Conservation (phyloP, 92 coral and sea anemone species). For the Epizoanthus ramosus region DNA sequence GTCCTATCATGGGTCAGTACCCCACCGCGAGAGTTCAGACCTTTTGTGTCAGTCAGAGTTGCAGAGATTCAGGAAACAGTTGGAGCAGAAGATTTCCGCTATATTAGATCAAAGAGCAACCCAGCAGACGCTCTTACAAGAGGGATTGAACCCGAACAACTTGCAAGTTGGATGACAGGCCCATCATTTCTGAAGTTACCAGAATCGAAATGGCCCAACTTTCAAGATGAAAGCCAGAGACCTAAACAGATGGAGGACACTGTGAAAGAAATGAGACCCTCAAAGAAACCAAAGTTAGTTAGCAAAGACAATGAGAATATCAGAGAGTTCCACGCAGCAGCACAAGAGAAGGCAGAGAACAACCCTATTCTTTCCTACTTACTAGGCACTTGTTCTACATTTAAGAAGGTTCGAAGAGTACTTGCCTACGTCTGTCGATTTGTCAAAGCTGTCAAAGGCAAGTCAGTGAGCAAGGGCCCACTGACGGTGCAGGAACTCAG, state of each 20-base stretch:
- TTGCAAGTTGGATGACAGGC: constrained; percentile 33
- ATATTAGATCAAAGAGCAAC: constrained; percentile 26
- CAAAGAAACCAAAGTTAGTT: not conserved
- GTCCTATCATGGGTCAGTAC: constrained; percentile 67
- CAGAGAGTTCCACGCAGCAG: not conserved
- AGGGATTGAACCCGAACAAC: constrained; percentile 37
- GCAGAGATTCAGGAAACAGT: constrained; percentile 63
- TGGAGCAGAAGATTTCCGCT: constrained; percentile 29
- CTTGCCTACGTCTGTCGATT: constrained; percentile 38
- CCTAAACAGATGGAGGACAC: constrained; percentile 12
- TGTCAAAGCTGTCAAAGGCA: constrained; percentile 16
- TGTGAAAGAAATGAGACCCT: constrained; percentile 26
- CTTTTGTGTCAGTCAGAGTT: constrained; percentile 66
- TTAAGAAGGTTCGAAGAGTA: constrained; percentile 28
- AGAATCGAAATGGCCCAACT: constrained; percentile 56
- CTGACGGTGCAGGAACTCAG: constrained; percentile 50
- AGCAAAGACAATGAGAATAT: not conserved
- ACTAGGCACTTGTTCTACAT: constrained; percentile 32
- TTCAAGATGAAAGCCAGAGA: constrained; percentile 29
- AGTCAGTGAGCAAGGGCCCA: not conserved
- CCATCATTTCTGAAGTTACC: constrained; percentile 42
- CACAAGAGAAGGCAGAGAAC: constrained; percentile 4
- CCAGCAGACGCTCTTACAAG: constrained; percentile 40
- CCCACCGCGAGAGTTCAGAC: constrained; percentile 58
- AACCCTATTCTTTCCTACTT: constrained; percentile 33